A percentile compares a stretch with the other conserved stretches of the same genome.
phyloP scores from a whole-genome alignment of 2,888 invertebrate species.

The Bedellia somnulentella region DNA sequence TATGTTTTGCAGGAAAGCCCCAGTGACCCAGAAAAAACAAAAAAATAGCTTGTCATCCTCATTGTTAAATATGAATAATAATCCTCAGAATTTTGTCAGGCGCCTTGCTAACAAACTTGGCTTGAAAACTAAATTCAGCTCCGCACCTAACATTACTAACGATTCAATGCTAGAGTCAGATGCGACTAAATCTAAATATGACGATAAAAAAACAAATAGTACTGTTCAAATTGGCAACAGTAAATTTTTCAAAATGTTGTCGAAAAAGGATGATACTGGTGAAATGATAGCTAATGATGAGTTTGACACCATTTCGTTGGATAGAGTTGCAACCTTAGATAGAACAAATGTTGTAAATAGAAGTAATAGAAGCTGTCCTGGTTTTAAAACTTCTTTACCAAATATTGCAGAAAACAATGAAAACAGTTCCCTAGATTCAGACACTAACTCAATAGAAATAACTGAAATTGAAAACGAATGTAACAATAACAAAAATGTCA shows the following conservation, averaged over 20 bases:
- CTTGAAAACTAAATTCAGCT: slow-evolving; percentile 50
- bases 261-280: slow-evolving; percentile 49
- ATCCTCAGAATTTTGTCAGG: slow-evolving; percentile 52
- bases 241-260: slow-evolving; percentile 47
- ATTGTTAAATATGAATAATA: slow-evolving; percentile 37
- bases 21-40: slow-evolving; percentile 51
- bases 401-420: slow-evolving; percentile 53
- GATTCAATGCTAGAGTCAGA: slow-evolving; percentile 28
- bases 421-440: slow-evolving; percentile 34
- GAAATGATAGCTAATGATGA: slow-evolving; percentile 48
- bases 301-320: slow-evolving; percentile 51
- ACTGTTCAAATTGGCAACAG: slow-evolving; percentile 48
- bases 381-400: slow-evolving; percentile 48
- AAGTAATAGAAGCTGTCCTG: slow-evolving; percentile 51
- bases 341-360: slow-evolving; percentile 45
- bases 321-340: slow-evolving; percentile 40
- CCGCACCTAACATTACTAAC: slow-evolving; percentile 54
- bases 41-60: slow-evolving; percentile 46
- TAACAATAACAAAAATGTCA: slow-evolving; percentile 13
- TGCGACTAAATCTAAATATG: slow-evolving; percentile 27
- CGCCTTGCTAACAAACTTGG: slow-evolving; percentile 58
- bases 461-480: slow-evolving; percentile 22
- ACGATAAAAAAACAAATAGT: slow-evolving; percentile 30
- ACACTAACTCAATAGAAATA: slow-evolving; percentile 22
- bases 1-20: slow-evolving; percentile 56